Conservation (phyloP, 1,140 invertebrate species). For the Drosophila albomicans region DNA sequence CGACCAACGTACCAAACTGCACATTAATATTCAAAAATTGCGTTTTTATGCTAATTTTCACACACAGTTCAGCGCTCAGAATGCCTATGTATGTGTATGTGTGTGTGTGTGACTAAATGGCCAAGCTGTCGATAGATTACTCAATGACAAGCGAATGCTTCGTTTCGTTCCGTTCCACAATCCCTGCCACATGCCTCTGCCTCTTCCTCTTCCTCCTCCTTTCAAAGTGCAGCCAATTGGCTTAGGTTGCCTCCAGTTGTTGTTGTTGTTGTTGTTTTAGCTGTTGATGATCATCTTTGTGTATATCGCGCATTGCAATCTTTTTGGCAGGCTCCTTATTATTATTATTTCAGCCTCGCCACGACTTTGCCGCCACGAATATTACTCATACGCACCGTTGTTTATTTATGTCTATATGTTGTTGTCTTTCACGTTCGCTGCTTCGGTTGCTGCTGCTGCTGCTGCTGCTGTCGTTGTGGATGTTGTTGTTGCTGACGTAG, state of each 20-base stretch:
- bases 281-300: conserved; percentile 71
- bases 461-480: conserved; percentile 38
- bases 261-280: conserved; percentile 31
- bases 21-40: conserved; percentile 85
- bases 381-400: conserved; percentile 80
- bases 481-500: conserved; percentile 55
- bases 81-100: conserved; percentile 13
- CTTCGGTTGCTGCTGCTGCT: conserved; percentile 4
- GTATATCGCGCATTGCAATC: conserved; percentile 72
- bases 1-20: conserved; percentile 8
- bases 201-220: neutral
- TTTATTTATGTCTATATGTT: conserved; percentile 72
- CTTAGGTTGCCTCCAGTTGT: conserved; percentile 35
- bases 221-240: conserved; percentile 31
- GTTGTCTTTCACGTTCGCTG: conserved; percentile 20
- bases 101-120: conserved; percentile 50
- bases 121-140: conserved; percentile 84
- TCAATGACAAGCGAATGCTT: conserved; percentile 75
- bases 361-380: conserved; percentile 60
- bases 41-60: conserved; percentile 84
- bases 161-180: conserved; percentile 32
- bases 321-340: conserved; percentile 71
- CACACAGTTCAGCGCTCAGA: conserved; percentile 42
- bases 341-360: conserved; percentile 57
- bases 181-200: neutral